Evolutionary conservation across 2,113 vertebrate species (phyloP).

Genomic region (Trematomus loennbergii): DNA sequence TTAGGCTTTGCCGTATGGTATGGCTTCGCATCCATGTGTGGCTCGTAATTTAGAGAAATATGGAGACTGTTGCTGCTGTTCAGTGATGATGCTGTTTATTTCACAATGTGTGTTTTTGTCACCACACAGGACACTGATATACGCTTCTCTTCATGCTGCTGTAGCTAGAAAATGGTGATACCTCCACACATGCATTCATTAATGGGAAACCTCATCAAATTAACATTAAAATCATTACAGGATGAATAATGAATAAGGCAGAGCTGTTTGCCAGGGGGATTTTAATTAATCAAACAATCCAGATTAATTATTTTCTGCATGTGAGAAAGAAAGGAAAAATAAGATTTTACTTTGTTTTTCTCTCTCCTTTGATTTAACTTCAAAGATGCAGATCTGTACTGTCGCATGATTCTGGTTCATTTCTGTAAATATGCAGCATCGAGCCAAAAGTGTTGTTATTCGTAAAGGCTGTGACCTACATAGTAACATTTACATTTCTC

Average conservation of each 20-base stretch:
- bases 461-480: conserved; percentile 75
- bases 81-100: conserved; percentile 8
- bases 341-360: conserved; percentile 17
- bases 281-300: conserved; percentile 82
- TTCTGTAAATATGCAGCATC: conserved; percentile 44
- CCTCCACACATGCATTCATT: conserved; percentile 47
- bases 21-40: background rate
- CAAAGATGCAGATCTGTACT: conserved; percentile 33
- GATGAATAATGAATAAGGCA: conserved; percentile 83
- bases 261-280: conserved; percentile 73
- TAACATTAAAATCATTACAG: conserved; percentile 71
- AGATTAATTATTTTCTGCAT: conserved; percentile 68
- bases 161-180: conserved; percentile 22
- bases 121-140: background rate
- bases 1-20: conserved; percentile 24
- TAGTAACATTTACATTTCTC: conserved; percentile 71
- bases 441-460: conserved; percentile 61
- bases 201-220: conserved; percentile 60
- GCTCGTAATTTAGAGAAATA: conserved; percentile 9
- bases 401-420: conserved; percentile 13
- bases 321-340: conserved; percentile 35
- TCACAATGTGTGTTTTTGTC: background rate
- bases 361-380: conserved; percentile 51
- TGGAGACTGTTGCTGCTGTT: background rate
- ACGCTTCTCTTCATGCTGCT: conserved; percentile 2